Conservation (phyloP, 2,113 vertebrate species). For the Patagioenas fasciata region DNA sequence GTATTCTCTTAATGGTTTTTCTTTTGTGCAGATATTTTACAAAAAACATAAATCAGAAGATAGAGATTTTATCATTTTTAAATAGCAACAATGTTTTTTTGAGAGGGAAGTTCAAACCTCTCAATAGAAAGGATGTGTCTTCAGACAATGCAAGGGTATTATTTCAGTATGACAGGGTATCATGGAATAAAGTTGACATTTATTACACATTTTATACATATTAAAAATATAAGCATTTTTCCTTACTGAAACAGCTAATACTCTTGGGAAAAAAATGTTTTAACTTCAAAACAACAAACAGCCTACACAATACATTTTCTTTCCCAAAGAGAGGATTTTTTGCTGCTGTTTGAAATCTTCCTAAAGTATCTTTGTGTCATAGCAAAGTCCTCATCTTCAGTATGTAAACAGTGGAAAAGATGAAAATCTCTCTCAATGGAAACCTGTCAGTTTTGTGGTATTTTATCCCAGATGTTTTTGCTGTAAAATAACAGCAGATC, state of each 20-base stretch:
- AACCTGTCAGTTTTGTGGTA: neutral
- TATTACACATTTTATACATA: constrained; percentile 1
- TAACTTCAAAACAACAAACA: constrained; percentile 20
- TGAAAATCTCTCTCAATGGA: neutral
- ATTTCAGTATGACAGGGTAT: neutral
- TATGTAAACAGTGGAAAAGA: constrained; percentile 1
- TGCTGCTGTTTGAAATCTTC: neutral
- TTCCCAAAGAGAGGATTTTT: neutral
- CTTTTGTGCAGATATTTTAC: neutral
- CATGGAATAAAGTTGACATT: neutral
- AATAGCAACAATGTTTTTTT: neutral
- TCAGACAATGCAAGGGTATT: neutral
- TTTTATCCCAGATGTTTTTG: neutral
- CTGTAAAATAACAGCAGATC: neutral
- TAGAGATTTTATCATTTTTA: neutral
- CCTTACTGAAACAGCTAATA: neutral
- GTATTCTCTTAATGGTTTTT: neutral
- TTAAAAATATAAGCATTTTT: neutral
- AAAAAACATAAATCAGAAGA: neutral
- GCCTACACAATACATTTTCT: neutral
- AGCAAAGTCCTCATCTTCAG: neutral
- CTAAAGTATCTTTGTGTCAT: neutral
- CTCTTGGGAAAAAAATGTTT: neutral
- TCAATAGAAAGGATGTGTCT: neutral
- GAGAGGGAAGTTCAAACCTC: neutral